Conservation (phyloP, 2,113 vertebrate genomes). For the Ciconia boyciana region DNA sequence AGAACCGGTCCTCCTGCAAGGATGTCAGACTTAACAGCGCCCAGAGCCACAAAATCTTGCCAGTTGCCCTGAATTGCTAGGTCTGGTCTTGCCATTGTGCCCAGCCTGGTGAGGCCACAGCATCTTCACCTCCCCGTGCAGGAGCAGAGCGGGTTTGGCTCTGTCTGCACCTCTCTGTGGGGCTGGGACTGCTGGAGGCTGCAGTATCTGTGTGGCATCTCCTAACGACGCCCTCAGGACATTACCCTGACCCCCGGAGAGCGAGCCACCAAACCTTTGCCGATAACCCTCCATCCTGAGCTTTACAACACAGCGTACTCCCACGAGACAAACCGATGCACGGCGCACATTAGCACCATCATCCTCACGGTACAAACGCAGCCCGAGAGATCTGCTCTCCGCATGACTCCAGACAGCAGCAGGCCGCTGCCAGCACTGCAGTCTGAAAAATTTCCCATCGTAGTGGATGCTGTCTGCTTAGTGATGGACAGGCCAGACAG, state of each 20-base stretch:
- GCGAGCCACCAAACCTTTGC: neutral
- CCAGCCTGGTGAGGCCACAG: neutral
- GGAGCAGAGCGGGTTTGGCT: neutral
- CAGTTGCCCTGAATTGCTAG: neutral
- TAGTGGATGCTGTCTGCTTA: neutral
- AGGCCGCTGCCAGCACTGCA: neutral
- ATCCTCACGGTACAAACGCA: neutral
- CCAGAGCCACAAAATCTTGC: neutral
- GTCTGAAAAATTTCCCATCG: neutral
- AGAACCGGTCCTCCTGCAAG: neutral
- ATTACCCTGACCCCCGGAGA: rapidly evolving
- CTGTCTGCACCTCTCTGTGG: rapidly evolving
- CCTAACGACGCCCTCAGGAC: neutral
- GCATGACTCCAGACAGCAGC: neutral
- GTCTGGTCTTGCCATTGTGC: neutral
- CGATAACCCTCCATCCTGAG: neutral
- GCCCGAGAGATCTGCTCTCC: neutral
- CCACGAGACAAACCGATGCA: rapidly evolving
- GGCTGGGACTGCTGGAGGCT: neutral
- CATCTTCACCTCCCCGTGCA: rapidly evolving
- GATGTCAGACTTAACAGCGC: neutral
- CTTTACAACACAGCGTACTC: neutral
- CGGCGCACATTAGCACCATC: rapidly evolving
- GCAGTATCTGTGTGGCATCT: neutral
- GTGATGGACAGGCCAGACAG: neutral